Conservation (phyloP, 2,888 invertebrate genomes). For the Patella ulyssiponensis region DNA sequence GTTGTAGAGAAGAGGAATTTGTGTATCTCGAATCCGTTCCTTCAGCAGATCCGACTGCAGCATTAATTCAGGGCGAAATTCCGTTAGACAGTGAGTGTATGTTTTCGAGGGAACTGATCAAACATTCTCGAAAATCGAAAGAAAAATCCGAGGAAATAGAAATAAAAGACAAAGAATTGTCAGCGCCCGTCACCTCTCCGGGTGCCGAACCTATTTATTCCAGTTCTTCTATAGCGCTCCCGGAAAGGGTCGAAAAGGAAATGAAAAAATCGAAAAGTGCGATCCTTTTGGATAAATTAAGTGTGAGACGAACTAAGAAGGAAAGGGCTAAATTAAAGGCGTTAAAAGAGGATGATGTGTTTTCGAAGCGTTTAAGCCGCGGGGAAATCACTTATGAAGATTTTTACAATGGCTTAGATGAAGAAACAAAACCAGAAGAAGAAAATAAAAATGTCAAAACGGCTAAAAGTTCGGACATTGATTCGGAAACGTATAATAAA, state of each 20-base stretch:
- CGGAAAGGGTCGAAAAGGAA: constrained; percentile 54
- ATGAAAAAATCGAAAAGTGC: constrained; percentile 54
- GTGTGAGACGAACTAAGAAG: constrained; percentile 56
- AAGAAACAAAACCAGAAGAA: not conserved
- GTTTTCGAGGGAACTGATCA: constrained; percentile 37
- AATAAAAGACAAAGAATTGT: not conserved
- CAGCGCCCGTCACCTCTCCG: not conserved
- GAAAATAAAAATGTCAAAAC: constrained; percentile 17
- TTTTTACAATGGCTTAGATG: constrained; percentile 35
- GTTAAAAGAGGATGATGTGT: constrained; percentile 60
- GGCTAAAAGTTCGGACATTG: constrained; percentile 2
- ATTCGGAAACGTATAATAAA: constrained; percentile 21
- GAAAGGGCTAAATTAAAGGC: constrained; percentile 63
- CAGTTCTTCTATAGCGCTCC: constrained; percentile 45
- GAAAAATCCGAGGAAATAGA: not conserved
- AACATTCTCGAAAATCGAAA: constrained; percentile 30
- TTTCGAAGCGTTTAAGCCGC: constrained; percentile 58
- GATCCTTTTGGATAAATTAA: constrained; percentile 59
- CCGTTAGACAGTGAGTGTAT: constrained; percentile 45
- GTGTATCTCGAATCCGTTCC: constrained; percentile 39
- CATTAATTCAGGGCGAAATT: constrained; percentile 34
- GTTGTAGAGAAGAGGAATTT: constrained; percentile 53
- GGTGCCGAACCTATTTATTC: not conserved
- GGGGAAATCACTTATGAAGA: constrained; percentile 54
- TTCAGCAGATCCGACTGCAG: constrained; percentile 30